These are phyloP conservation scores for Cassiopea xamachana DNA, from an alignment of 30 jellyfish, hydroid and myxozoan species.

Conservation along the genomic window DNA sequence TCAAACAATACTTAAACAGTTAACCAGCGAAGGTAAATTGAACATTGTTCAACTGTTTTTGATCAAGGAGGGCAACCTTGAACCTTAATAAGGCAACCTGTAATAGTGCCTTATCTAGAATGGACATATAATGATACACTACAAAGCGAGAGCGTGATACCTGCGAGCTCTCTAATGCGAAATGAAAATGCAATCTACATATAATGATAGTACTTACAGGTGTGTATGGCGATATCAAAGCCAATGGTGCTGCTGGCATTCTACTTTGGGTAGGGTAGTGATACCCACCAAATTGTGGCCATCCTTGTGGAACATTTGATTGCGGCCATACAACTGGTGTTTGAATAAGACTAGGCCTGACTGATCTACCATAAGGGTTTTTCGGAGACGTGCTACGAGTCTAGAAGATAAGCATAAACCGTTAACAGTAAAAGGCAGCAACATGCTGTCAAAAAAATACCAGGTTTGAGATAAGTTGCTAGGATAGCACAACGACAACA, in stretches of 20 bases:
- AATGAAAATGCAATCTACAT: not conserved
- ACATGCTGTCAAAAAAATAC: no score
- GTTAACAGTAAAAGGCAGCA: no score
- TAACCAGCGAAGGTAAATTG: no score
- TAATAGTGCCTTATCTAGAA: no score
- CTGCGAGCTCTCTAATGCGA: not conserved
- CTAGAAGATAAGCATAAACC: slow-evolving; percentile 11
- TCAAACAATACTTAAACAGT: no score
- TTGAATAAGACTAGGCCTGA: slow-evolving; percentile 73
- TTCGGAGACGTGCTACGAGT: slow-evolving; percentile 80
- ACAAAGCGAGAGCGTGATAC: not conserved
- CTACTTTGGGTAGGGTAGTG: slow-evolving; percentile 75
- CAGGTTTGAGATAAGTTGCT: no score
- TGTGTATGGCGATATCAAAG: slow-evolving; percentile 68
- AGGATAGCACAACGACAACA: no score
- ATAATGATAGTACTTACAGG: slow-evolving; percentile 46
- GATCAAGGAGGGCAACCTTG: no score
- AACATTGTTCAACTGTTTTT: no score
- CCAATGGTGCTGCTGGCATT: slow-evolving; percentile 81
- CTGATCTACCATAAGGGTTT: slow-evolving; percentile 62
- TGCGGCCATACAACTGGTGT: slow-evolving; percentile 73
- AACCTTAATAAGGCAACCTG: no score
- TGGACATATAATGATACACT: no score
- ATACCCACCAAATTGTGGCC: slow-evolving; percentile 81
- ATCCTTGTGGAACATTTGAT: slow-evolving; percentile 60